Evolutionary conservation across 2,797 vertebrate genomes (phyloP).

Genomic region (Remorina albescens): DNA sequence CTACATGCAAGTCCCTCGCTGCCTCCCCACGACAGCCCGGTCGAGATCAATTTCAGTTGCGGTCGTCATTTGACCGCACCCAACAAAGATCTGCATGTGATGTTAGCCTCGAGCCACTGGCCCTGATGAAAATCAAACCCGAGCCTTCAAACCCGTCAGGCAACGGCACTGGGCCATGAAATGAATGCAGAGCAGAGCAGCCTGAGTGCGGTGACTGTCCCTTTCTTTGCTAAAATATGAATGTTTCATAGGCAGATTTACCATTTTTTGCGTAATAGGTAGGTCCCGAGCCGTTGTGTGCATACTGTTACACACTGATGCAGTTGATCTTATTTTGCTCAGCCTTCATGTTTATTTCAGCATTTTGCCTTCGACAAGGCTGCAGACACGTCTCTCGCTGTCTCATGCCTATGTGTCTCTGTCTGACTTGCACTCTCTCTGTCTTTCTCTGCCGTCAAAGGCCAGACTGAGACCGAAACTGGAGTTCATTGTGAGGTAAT

Average conservation of each 20-base stretch:
- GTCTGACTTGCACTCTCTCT: background rate
- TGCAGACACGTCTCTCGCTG: conserved; percentile 33
- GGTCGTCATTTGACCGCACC: conserved; percentile 22
- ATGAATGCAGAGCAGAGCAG: conserved; percentile 19
- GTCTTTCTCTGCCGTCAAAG: conserved; percentile 54
- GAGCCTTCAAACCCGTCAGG: conserved; percentile 49
- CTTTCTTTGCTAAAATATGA: conserved; percentile 52
- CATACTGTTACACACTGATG: conserved; percentile 63
- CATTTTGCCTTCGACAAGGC: conserved; percentile 44
- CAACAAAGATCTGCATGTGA: background rate
- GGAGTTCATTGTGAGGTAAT: conserved; percentile 70
- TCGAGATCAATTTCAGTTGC: conserved; percentile 8
- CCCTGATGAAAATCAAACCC: conserved; percentile 59
- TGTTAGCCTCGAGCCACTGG: conserved; percentile 34
- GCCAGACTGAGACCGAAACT: conserved; percentile 61
- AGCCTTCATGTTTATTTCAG: conserved; percentile 71
- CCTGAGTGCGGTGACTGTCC: conserved; percentile 22
- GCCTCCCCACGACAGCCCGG: conserved; percentile 19
- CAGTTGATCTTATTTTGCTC: conserved; percentile 52
- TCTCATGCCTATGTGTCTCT: conserved; percentile 12
- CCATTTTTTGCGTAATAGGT: conserved; percentile 50
- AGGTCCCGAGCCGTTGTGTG: conserved; percentile 35
- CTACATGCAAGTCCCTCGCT: conserved; percentile 25
- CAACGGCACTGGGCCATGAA: conserved; percentile 34
- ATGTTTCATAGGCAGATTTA: conserved; percentile 70